These are phyloP conservation scores for Bombus soroeensis DNA, from an alignment of 1,140 invertebrate species.

Conservation along the genomic window DNA sequence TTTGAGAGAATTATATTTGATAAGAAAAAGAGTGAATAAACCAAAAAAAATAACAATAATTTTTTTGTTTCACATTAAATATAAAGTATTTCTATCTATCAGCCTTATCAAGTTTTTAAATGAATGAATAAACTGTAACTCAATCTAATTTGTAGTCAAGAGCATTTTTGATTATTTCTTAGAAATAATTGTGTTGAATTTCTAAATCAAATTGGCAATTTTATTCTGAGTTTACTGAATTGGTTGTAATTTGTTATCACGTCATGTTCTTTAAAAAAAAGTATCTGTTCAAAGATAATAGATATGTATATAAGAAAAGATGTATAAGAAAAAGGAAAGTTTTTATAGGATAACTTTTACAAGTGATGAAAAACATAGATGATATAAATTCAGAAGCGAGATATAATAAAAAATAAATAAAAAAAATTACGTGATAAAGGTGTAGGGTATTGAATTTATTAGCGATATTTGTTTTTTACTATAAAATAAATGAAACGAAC, in stretches of 20 bases:
- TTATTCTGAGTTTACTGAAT: background rate
- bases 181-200: background rate
- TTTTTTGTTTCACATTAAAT: background rate
- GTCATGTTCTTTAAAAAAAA: background rate
- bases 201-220: background rate
- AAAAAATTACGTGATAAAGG: background rate
- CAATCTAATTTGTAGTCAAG: background rate
- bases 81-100: background rate
- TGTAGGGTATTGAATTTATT: conserved; percentile 18
- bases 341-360: background rate
- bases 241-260: background rate
- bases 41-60: background rate
- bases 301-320: background rate
- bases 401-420: conserved; percentile 7
- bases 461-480: background rate
- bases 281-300: background rate
- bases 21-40: background rate
- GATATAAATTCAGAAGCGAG: background rate
- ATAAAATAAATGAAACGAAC: conserved; percentile 14
- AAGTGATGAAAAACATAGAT: background rate
- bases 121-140: background rate
- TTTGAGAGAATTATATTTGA: background rate
- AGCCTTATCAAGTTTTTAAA: background rate
- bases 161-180: background rate
- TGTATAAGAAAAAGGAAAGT: background rate